A percentile compares a stretch with the other conserved stretches of the same genome.
phyloP scores from a whole-genome alignment of 1,140 invertebrate genomes.

The Pseudomyrmex flavicornis region DNA sequence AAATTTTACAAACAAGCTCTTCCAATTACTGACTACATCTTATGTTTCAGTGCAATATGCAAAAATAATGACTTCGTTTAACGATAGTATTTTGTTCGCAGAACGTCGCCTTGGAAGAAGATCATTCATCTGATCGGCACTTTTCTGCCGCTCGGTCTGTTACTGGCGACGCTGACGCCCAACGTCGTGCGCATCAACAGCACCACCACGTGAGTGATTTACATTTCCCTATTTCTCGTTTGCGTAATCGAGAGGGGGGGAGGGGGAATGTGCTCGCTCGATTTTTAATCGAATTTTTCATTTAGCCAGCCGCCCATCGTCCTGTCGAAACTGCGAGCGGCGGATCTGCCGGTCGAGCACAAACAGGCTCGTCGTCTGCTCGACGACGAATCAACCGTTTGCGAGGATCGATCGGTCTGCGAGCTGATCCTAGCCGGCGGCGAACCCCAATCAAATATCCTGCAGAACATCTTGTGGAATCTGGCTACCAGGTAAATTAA shows the following conservation, averaged over 20 bases:
- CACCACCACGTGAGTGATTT: slow-evolving; percentile 76
- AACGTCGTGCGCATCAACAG: slow-evolving; percentile 77
- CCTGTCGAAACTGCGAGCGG: slow-evolving; percentile 77
- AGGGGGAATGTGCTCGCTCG: too few relatives aligned
- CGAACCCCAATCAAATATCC: slow-evolving; percentile 69
- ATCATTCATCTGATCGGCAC: slow-evolving; percentile 81
- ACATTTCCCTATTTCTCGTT: not conserved
- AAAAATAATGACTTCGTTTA: not conserved
- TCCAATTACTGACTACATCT: too few relatives aligned
- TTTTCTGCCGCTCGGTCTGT: slow-evolving; percentile 81
- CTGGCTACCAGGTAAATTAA: slow-evolving; percentile 76
- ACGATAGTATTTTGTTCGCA: slow-evolving; percentile 49
- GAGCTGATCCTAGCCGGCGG: slow-evolving; percentile 76
- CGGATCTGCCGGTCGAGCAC: slow-evolving; percentile 79
- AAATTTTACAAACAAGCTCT: too few relatives aligned
- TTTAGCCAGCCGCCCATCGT: slow-evolving; percentile 76
- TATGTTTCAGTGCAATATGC: too few relatives aligned
- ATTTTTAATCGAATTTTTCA: slow-evolving; percentile 20
- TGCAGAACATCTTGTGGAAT: slow-evolving; percentile 78
- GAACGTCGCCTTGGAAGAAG: slow-evolving; percentile 81
- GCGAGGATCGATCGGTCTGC: slow-evolving; percentile 80
- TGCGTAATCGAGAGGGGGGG: not conserved
- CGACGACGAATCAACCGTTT: slow-evolving; percentile 48
- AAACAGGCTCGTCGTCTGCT: slow-evolving; percentile 62
- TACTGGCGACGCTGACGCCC: slow-evolving; percentile 81